Conservation (phyloP, 1,140 invertebrate species). For the Kradibia gibbosae region DNA sequence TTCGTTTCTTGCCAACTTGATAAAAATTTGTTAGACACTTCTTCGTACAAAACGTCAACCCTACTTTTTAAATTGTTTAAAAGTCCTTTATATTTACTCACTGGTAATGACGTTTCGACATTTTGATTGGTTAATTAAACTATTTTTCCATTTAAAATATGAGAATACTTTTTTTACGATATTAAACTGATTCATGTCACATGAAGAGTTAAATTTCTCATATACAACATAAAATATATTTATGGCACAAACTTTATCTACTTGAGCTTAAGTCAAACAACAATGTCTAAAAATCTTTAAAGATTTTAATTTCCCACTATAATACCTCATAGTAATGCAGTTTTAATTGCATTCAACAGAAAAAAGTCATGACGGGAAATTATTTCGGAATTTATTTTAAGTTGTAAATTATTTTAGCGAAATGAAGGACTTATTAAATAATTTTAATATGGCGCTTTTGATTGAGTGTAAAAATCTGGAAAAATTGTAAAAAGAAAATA, state of each 20-base stretch:
- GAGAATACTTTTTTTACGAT: background rate
- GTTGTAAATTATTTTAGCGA: background rate
- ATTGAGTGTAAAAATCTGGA: background rate
- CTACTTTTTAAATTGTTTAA: no score
- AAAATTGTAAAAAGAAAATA: background rate
- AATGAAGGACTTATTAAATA: constrained; percentile 18
- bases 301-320: no score
- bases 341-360: background rate
- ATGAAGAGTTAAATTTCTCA: background rate
- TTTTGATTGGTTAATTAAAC: background rate
- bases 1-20: background rate
- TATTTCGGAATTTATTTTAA: constrained; percentile 6
- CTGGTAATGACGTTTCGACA: background rate
- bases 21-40: background rate
- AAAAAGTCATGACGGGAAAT: background rate
- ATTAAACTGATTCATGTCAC: background rate
- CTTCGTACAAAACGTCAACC: background rate
- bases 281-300: no score
- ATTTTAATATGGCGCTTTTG: constrained; percentile 15
- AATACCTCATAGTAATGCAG: no score
- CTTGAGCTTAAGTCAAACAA: background rate
- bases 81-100: background rate
- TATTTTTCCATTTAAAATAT: no score
- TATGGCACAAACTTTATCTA: background rate
- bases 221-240: background rate